A percentile compares a stretch with the other conserved stretches of the same genome.
phyloP scores from a whole-genome alignment of 2,113 vertebrate species.

The Zosterops japonicus region DNA sequence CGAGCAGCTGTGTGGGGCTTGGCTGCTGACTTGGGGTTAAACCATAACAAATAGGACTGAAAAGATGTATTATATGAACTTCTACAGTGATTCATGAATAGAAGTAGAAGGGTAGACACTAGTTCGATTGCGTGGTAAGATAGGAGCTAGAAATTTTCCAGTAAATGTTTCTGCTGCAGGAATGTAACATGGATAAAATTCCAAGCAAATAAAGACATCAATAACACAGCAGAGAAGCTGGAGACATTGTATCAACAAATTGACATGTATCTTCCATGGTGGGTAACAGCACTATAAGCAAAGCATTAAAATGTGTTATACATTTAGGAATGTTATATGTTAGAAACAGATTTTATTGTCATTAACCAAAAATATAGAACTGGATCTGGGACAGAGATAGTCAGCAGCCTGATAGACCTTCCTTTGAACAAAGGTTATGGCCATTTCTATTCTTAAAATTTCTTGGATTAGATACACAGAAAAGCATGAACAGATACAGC shows the following conservation, averaged over 20 bases:
- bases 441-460: background rate
- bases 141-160: background rate
- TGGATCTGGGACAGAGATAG: background rate
- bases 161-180: background rate
- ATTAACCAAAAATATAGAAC: background rate
- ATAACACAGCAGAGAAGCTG: background rate
- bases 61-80: background rate
- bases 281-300: background rate
- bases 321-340: background rate
- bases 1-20: rapidly evolving
- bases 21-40: background rate
- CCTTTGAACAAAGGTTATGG: background rate
- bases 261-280: background rate
- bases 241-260: background rate
- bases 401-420: background rate
- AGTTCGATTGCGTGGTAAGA: background rate
- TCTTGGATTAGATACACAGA: background rate
- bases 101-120: background rate
- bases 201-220: background rate
- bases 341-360: background rate
- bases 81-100: background rate
- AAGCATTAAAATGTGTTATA: background rate
- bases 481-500: background rate
- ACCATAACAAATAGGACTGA: background rate
- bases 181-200: background rate